Conservation (phyloP, 2,797 vertebrate genomes). For the Rhynchonycteris naso region DNA sequence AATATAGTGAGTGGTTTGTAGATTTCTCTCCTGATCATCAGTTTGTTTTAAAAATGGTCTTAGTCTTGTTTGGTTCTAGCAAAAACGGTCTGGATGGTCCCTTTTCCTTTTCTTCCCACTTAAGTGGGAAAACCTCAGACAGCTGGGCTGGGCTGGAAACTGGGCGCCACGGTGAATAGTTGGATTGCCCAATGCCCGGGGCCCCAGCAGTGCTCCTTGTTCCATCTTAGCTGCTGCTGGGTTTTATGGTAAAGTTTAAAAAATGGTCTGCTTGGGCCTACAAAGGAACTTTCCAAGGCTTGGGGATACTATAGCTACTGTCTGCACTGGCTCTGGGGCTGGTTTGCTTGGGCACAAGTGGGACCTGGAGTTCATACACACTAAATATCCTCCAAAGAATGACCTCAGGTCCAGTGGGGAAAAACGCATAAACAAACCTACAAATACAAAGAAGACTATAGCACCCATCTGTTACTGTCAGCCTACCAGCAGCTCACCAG, state of each 20-base stretch:
- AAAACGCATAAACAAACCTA: neutral
- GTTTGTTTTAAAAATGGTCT: slow-evolving; percentile 87
- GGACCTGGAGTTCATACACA: neutral
- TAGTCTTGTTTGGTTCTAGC: slow-evolving; percentile 88
- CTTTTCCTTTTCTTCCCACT: slow-evolving; percentile 79
- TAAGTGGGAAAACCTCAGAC: neutral
- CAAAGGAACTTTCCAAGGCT: neutral
- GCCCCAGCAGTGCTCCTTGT: neutral
- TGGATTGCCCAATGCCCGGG: neutral
- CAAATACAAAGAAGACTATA: neutral
- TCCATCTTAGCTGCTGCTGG: neutral
- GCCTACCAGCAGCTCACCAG: neutral
- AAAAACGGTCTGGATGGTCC: slow-evolving; percentile 81
- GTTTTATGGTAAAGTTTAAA: slow-evolving; percentile 24
- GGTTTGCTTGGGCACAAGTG: neutral
- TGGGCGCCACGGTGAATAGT: neutral
- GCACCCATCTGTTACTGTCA: neutral
- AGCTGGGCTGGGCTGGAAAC: slow-evolving; percentile 50
- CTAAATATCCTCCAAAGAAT: neutral
- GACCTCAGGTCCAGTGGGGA: neutral
- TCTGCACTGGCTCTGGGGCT: neutral
- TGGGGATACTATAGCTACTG: neutral
- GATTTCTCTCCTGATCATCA: slow-evolving; percentile 88
- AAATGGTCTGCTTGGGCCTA: neutral
- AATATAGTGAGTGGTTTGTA: slow-evolving; percentile 88